Evolutionary conservation across 2,113 vertebrate genomes (phyloP).

Genomic region (Aegithalos caudatus): DNA sequence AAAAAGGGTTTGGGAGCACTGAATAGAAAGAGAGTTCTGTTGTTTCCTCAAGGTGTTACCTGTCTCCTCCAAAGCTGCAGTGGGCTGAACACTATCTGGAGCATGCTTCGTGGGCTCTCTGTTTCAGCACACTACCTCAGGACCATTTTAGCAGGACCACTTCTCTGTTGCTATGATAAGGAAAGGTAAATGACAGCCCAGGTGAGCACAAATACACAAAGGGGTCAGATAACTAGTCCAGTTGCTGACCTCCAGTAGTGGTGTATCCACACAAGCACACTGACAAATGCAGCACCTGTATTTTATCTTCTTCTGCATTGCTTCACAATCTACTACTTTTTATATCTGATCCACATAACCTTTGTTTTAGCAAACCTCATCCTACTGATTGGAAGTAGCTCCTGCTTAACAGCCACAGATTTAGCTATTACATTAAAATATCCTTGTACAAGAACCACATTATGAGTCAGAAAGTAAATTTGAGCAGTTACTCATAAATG

Average conservation of each 20-base stretch:
- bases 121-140: background rate
- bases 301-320: background rate
- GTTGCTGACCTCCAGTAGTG: background rate
- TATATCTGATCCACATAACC: background rate
- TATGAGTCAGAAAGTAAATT: conserved; percentile 44
- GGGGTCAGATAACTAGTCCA: background rate
- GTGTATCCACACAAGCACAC: background rate
- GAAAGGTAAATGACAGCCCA: background rate
- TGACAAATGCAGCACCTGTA: background rate
- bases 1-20: background rate
- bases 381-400: conserved; percentile 15
- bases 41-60: background rate
- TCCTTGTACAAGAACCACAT: background rate
- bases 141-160: background rate
- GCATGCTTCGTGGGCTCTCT: background rate
- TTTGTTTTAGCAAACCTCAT: conserved; percentile 4
- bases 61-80: background rate
- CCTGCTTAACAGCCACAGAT: background rate
- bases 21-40: background rate
- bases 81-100: background rate
- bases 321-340: background rate
- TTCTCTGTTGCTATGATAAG: background rate
- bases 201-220: background rate
- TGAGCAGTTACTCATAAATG: background rate
- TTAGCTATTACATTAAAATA: conserved; percentile 28